Percentiles rank a stretch among this genome's conserved stretches.
Conservation (phyloP, 2,888 invertebrate species). For the Pachymerium ferrugineum region DNA sequence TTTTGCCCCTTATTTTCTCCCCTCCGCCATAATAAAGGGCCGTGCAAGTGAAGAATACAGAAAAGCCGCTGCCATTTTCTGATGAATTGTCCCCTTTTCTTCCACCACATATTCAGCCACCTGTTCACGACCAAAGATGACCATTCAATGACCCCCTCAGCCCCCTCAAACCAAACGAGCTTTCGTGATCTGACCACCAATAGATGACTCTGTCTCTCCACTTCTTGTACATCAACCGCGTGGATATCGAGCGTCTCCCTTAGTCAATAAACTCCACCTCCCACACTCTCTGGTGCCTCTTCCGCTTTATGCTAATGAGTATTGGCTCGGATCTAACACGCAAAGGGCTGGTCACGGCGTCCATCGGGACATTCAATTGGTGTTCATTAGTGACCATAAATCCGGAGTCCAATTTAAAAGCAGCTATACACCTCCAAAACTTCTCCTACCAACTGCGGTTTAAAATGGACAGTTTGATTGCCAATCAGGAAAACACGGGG, state of each 20-base stretch:
- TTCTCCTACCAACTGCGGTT: neutral
- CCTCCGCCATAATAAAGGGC: neutral
- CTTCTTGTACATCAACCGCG: neutral
- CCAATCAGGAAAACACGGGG: neutral
- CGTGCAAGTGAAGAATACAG: neutral
- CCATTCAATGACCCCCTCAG: conserved; percentile 1
- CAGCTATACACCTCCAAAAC: neutral
- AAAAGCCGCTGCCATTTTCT: neutral
- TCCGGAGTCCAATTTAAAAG: neutral
- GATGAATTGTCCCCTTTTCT: neutral
- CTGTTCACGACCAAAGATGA: neutral
- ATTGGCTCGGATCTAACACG: neutral
- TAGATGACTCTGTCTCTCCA: neutral
- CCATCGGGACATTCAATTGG: neutral
- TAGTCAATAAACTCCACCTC: conserved; percentile 14
- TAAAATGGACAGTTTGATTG: neutral
- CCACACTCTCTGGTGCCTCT: neutral
- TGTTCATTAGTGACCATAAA: conserved; percentile 11
- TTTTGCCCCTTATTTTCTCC: neutral
- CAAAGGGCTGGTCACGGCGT: conserved; percentile 11
- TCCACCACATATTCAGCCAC: neutral
- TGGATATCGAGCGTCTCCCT: neutral
- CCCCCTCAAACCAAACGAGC: neutral
- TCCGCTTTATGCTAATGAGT: conserved; percentile 8
- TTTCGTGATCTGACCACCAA: neutral